These are phyloP conservation scores for Muricea muricata DNA, from an alignment of 92 coral and sea anemone genomes.

Conservation along the genomic window DNA sequence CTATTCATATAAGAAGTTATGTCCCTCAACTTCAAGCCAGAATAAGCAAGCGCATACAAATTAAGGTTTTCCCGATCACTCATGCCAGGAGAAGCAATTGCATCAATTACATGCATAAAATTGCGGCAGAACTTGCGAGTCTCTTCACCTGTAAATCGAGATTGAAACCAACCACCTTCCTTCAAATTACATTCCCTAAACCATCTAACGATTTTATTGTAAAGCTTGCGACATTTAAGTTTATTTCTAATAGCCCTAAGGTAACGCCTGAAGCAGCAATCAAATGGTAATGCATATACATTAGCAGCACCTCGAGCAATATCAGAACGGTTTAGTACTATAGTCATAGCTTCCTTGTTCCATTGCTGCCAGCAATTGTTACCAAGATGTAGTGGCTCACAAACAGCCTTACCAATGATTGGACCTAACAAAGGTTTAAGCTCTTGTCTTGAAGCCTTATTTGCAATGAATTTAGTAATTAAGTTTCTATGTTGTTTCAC, in stretches of 20 bases:
- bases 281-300: slow-evolving; percentile 72
- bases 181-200: slow-evolving; percentile 68
- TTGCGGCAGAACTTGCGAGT: slow-evolving; percentile 69
- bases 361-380: slow-evolving; percentile 62
- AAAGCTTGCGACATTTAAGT: slow-evolving; percentile 69
- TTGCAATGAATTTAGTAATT: slow-evolving; percentile 66
- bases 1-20: slow-evolving; percentile 68
- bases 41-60: slow-evolving; percentile 57
- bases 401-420: too few species aligned
- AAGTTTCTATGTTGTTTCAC: slow-evolving; percentile 66
- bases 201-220: slow-evolving; percentile 75
- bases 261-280: slow-evolving; percentile 76
- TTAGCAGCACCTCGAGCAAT: slow-evolving; percentile 50
- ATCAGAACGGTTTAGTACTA: slow-evolving; percentile 70
- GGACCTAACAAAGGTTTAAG: too few species aligned
- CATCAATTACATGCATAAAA: slow-evolving; percentile 63
- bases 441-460: slow-evolving; percentile 69
- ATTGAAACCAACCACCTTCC: slow-evolving; percentile 60
- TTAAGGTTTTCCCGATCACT: slow-evolving; percentile 50
- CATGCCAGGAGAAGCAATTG: slow-evolving; percentile 59
- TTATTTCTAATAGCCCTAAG: slow-evolving; percentile 78
- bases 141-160: slow-evolving; percentile 78
- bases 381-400: slow-evolving; percentile 70
- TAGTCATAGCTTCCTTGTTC: slow-evolving; percentile 73
- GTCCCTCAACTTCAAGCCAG: slow-evolving; percentile 69